These are phyloP conservation scores for Sciaenops ocellatus DNA, from an alignment of 2,797 vertebrate genomes.

Conservation along the genomic window DNA sequence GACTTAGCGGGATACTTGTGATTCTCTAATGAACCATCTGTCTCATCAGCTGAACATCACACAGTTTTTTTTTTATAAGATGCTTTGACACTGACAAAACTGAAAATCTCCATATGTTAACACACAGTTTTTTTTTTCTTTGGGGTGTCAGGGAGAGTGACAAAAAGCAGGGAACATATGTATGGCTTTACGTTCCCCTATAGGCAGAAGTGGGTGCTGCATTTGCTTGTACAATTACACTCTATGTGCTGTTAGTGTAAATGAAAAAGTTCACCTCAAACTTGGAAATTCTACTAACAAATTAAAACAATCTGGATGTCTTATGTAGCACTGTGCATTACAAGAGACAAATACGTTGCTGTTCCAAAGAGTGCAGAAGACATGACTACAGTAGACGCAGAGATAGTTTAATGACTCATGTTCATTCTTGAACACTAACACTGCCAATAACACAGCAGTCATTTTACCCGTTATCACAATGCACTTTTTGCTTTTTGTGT, in stretches of 20 bases:
- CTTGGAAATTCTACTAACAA: neutral
- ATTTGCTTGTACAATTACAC: neutral
- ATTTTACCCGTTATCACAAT: too few species aligned
- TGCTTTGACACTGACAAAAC: constrained; percentile 65
- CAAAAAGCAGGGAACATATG: constrained; percentile 25
- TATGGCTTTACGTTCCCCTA: constrained; percentile 6
- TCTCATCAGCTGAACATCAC: constrained; percentile 72
- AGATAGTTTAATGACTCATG: neutral
- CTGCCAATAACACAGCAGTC: too few species aligned
- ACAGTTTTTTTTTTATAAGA: constrained; percentile 44
- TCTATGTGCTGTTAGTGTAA: neutral
- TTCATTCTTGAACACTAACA: neutral
- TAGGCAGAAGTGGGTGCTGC: neutral
- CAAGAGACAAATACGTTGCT: neutral
- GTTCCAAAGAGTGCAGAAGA: neutral
- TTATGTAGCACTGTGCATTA: neutral
- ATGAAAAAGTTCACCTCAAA: neutral
- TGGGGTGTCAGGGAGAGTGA: constrained; percentile 40
- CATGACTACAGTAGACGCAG: neutral
- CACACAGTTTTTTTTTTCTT: constrained; percentile 23
- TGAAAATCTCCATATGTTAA: constrained; percentile 73
- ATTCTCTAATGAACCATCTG: constrained; percentile 84
- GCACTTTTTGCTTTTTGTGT: too few species aligned
- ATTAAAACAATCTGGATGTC: neutral
- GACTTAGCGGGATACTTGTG: constrained; percentile 74